Evolutionary conservation across 2,113 vertebrate species (phyloP).

Genomic region (Vulpes ferrilata): DNA sequence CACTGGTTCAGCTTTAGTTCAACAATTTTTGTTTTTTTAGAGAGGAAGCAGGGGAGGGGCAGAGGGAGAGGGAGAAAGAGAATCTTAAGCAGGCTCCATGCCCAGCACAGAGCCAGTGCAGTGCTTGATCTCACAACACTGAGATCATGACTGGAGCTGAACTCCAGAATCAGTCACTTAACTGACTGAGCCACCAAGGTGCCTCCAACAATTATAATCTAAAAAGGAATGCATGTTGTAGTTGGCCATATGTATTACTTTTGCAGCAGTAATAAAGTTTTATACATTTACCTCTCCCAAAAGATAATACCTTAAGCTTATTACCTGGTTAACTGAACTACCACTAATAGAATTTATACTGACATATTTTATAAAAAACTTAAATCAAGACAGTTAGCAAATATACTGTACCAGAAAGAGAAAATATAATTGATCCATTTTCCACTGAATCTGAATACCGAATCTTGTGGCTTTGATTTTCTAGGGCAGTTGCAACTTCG

Average conservation of each 20-base stretch:
- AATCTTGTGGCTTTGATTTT: constrained; percentile 91
- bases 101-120: neutral
- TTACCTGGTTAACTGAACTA: neutral
- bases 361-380: constrained; percentile 41
- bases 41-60: neutral
- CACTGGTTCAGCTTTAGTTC: neutral
- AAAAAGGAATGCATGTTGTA: neutral
- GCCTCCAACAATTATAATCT: neutral
- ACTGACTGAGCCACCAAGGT: neutral
- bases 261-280: constrained; percentile 26
- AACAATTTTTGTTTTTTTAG: neutral
- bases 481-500: constrained; percentile 87
- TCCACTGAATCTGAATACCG: constrained; percentile 93
- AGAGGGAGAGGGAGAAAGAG: neutral
- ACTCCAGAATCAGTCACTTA: neutral
- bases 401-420: constrained; percentile 90
- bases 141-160: neutral
- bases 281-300: neutral
- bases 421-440: constrained; percentile 92
- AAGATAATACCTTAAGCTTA: constrained; percentile 16
- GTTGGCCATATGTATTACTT: neutral
- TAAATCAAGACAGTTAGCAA: constrained; percentile 60
- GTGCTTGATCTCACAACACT: neutral
- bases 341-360: constrained; percentile 8
- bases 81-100: neutral